Conservation (phyloP, 2,888 invertebrate genomes). For the Marasmarcha lunaedactyla region DNA sequence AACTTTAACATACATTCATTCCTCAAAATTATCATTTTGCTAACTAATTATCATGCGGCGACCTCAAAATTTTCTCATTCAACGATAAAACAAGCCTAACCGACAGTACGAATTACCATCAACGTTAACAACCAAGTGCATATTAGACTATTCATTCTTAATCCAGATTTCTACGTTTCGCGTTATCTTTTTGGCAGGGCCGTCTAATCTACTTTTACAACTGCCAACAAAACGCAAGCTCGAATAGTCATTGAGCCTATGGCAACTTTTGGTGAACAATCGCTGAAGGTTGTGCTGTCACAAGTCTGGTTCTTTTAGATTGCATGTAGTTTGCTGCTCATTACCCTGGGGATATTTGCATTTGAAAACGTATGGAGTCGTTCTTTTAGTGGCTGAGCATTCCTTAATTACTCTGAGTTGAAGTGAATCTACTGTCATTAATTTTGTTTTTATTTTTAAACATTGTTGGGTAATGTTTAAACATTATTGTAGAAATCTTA, state of each 20-base stretch:
- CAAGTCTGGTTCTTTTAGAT: constrained; percentile 40
- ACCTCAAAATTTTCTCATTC: too few relatives aligned
- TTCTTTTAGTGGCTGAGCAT: constrained; percentile 19
- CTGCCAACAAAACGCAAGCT: not conserved
- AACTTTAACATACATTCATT: too few relatives aligned
- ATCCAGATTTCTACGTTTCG: constrained; percentile 26
- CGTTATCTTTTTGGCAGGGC: constrained; percentile 54
- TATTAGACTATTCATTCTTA: constrained; percentile 55
- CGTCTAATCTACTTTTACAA: constrained; percentile 27
- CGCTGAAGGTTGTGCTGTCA: too few relatives aligned
- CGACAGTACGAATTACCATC: constrained; percentile 6
- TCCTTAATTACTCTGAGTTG: constrained; percentile 8
- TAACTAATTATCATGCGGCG: too few relatives aligned
- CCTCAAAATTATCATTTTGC: too few relatives aligned
- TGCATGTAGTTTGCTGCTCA: constrained; percentile 49
- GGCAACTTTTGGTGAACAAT: too few relatives aligned
- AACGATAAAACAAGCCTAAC: not conserved
- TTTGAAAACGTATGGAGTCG: constrained; percentile 29
- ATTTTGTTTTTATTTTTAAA: too few relatives aligned
- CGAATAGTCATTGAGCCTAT: too few relatives aligned
- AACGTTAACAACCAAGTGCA: constrained; percentile 33
- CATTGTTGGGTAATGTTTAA: too few relatives aligned
- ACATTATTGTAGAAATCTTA: too few relatives aligned
- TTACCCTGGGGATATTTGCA: constrained; percentile 49
- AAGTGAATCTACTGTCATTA: too few relatives aligned